Percentiles rank a stretch among this genome's conserved stretches.
Evolutionary conservation across 2,113 vertebrate species (phyloP).

Genomic region (Callipepla californica): DNA sequence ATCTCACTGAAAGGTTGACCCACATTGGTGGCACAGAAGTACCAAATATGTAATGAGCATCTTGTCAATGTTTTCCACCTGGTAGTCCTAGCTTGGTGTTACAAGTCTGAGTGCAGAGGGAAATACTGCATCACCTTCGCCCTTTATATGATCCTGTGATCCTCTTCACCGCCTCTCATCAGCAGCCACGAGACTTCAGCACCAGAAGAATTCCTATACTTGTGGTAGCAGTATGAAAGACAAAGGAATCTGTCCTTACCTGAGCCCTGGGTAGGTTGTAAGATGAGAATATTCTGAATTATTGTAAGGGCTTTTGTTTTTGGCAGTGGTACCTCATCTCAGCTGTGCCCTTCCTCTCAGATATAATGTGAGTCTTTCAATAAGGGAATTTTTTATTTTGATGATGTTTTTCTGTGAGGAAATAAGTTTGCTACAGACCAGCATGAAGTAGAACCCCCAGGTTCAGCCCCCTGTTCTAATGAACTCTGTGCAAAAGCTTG

Average conservation of each 20-base stretch:
- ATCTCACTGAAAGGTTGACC: background rate
- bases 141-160: background rate
- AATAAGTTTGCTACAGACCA: background rate
- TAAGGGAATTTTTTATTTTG: background rate
- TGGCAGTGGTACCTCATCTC: fast-evolving
- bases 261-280: background rate
- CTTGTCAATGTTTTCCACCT: background rate
- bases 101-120: background rate
- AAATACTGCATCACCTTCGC: background rate
- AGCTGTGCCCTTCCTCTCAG: background rate
- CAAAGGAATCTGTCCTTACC: background rate
- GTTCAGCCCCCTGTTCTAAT: background rate
- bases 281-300: background rate
- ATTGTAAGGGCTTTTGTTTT: background rate
- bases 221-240: background rate
- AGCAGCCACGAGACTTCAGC: background rate
- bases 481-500: background rate
- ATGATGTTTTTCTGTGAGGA: background rate
- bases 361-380: background rate
- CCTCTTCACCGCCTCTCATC: background rate
- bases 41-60: background rate
- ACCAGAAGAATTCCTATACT: background rate
- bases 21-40: background rate
- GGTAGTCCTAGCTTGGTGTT: background rate
- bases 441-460: background rate